Base-by-base conservation (phyloP, 2,797 vertebrate genomes). In the Ctenosaura bakeri region DNA sequence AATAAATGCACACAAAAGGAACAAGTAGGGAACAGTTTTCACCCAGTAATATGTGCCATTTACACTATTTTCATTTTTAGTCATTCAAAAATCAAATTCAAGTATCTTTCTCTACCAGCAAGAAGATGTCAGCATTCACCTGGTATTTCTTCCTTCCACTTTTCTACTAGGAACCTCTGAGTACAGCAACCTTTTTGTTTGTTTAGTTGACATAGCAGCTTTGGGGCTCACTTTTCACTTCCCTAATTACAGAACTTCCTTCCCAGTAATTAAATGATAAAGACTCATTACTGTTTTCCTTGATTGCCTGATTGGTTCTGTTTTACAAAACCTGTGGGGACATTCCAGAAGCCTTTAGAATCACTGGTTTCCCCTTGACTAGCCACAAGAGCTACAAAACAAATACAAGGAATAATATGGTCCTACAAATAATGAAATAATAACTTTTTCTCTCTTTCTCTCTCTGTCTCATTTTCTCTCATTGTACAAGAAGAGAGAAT, bases 261-360 rank as follows among this genome's bases (percentile, higher is more conserved):
- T 90, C 89, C 85, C 92, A 38, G 52, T 71, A 94, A 94, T 86
- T 80, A 91, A 62, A 93, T 64, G 76, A 85, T 78, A 88, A 92
- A 92, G 32, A 77, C 90, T 95, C 92, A 66, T 92, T 91, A 83
- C 52, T 73, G 52, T 92, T 89, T 89, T 87, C 88, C 90, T 93
- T 50, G 64, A 88, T 84, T 80, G 73, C 89, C 94, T 93, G 92
- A 94, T 88, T 82, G 78, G 85, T 88, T 87, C 90, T 85, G 64
- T 91, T 91, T 88, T 91, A 66, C 84, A 86, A 92, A 94, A 87
- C 92, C 93, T 92, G 90, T 85, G 85, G 20, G 76, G 52, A 32
- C 74, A 87, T 86, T 93, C 71, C 85, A 92, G 24, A 93, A 66
- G n/a, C 29, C 81, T 69, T 62, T 89, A 92, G 71, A 54, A 32